Conservation (phyloP, 2,888 invertebrate species). For the Archips crataeganus region DNA sequence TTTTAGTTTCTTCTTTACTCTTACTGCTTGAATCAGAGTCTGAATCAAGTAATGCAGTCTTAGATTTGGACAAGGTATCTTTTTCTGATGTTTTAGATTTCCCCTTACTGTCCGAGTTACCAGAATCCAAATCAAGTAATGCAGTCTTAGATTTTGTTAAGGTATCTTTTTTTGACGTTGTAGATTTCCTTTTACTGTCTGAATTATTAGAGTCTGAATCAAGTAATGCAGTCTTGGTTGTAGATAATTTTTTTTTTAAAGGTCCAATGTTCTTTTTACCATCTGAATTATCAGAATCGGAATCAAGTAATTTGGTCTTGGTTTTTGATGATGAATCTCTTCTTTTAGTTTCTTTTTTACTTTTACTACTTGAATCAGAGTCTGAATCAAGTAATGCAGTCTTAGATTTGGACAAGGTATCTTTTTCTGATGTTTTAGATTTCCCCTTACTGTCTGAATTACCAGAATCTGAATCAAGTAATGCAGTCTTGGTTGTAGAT, state of each 20-base stretch:
- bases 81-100: not conserved
- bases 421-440: not conserved
- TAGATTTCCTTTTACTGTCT: not conserved
- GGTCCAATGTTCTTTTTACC: not conserved
- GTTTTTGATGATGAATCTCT: not conserved
- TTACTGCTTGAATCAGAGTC: not conserved
- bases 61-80: not conserved
- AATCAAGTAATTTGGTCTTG: not conserved
- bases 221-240: not conserved
- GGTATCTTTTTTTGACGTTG: not conserved
- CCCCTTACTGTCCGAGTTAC: not conserved
- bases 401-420: not conserved
- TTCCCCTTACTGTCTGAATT: not conserved
- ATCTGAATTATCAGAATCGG: conserved; percentile 14
- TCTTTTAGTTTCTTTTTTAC: not conserved
- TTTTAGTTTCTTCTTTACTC: not conserved
- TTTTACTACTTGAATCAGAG: not conserved
- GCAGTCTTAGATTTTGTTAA: not conserved
- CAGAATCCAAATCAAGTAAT: not conserved
- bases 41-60: not conserved
- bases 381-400: not conserved
- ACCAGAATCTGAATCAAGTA: not conserved
- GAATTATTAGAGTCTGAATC: not conserved
- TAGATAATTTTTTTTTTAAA: not conserved
- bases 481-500: not conserved